A percentile compares a stretch with the other conserved stretches of the same genome.
Evolutionary conservation across 1,140 invertebrate genomes (phyloP).

Genomic region (Armadillidium nasatum): DNA sequence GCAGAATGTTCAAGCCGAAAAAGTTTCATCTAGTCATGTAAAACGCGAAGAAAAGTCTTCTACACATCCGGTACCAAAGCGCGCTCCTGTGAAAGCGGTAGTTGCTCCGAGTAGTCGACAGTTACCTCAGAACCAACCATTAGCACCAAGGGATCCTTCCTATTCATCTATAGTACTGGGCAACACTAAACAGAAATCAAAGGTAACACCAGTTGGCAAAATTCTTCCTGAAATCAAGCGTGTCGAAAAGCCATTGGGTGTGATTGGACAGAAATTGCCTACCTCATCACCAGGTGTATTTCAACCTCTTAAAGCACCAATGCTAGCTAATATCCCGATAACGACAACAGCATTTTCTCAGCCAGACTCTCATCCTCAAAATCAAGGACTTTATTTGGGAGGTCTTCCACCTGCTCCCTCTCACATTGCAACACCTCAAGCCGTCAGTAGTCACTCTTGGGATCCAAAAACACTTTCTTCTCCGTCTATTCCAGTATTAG

Average conservation of each 20-base stretch:
- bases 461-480: not conserved
- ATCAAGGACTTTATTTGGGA: not conserved
- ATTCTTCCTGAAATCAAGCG: constrained; percentile 40
- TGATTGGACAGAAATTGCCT: constrained; percentile 39
- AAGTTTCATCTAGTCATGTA: not conserved
- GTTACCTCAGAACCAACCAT: constrained; percentile 27
- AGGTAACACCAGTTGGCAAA: constrained; percentile 38
- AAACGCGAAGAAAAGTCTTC: not conserved
- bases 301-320: not conserved
- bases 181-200: constrained; percentile 35
- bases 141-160: constrained; percentile 34
- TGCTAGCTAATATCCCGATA: not conserved
- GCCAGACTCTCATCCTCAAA: not conserved
- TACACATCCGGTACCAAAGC: not conserved
- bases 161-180: constrained; percentile 36
- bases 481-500: not conserved
- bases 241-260: constrained; percentile 36
- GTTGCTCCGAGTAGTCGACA: constrained; percentile 20
- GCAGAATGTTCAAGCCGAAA: not conserved
- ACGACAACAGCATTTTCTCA: not conserved
- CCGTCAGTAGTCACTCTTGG: not conserved
- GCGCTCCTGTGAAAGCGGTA: not conserved
- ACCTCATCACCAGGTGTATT: not conserved
- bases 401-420: not conserved
- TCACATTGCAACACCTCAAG: not conserved